Conservation (phyloP, 2,888 invertebrate species). For the Noctua janthe region DNA sequence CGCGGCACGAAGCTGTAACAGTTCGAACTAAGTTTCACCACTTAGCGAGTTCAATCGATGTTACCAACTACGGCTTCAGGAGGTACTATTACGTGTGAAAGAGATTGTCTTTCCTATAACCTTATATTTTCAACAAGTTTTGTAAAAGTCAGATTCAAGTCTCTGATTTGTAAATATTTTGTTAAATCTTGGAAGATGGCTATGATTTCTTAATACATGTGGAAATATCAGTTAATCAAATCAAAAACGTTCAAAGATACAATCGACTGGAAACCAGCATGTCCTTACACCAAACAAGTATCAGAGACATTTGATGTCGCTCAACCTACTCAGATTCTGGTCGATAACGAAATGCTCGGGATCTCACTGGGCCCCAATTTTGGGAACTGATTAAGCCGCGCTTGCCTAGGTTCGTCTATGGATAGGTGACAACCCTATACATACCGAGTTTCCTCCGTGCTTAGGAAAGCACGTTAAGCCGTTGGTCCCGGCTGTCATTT, state of each 20-base stretch:
- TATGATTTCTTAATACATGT: not conserved
- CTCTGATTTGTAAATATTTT: not conserved
- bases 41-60: slow-evolving; percentile 64
- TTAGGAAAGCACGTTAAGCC: not conserved
- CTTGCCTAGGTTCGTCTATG: not conserved
- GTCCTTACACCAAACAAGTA: not conserved
- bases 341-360: not conserved
- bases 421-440: too few species aligned
- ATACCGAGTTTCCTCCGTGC: not conserved
- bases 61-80: slow-evolving; percentile 39
- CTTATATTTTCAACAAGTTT: not conserved
- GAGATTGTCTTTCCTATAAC: not conserved
- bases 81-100: slow-evolving; percentile 36
- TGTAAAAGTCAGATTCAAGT: not conserved
- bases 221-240: not conserved
- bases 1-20: slow-evolving; percentile 18
- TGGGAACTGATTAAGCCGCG: not conserved
- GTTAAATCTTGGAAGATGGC: not conserved
- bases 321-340: not conserved
- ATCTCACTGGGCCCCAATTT: not conserved
- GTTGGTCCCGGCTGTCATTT: not conserved
- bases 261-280: not conserved
- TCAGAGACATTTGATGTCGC: not conserved
- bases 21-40: slow-evolving; percentile 58
- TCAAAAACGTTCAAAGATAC: not conserved